Evolutionary conservation across 1,140 invertebrate genomes (phyloP), one percentile per base, ranked within the genome.

Genomic region (Pogonomyrmex californicus): DNA sequence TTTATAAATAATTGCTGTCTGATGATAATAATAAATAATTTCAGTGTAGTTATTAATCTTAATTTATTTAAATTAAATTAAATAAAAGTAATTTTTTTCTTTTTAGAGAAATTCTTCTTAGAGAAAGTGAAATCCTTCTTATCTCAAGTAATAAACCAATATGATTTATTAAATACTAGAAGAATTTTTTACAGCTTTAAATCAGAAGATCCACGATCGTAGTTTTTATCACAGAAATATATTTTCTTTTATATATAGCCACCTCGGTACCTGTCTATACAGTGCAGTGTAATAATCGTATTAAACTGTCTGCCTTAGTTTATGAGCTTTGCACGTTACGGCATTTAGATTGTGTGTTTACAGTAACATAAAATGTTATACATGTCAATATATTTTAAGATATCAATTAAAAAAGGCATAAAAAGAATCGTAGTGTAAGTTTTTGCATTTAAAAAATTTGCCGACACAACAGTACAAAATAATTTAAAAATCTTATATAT

Each of bases 301-400:
- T 79, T 79, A 66, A 79, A 66, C 60, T 66, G 77, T 38, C 60
- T 23, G n/a, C 44, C 6, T 51, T 66, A 79, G 60, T 79, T 66
- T 66, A 30, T n/a, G 6, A 36, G 60, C 62, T 66, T 79, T 66
- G 33, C 44, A 10, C 44, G 44, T 47, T 78, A n/a, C 60, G 2
- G 30, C 17, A 2, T 78, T 65, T 62, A 77, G 30, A 44, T 4
- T n/a, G 17, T 44, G 30, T 36, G 4, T 41, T 77, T 62, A 30
- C 41, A 23, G 63, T 47, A 47, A 77, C 41, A 30, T 62, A 17
- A 30, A 44, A 47, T 77, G 47, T 14, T 33, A 47, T 17, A 33
- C 4, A 62, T 5, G n/a, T 4, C 9, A 0, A 2, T 60, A 62
- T 33, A 44, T 47, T 23, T 77, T 5, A 12, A 44, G 2, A 30